These are phyloP conservation scores for Parasteatoda tepidariorum DNA, from an alignment of 1,140 invertebrate species.

Conservation along the genomic window DNA sequence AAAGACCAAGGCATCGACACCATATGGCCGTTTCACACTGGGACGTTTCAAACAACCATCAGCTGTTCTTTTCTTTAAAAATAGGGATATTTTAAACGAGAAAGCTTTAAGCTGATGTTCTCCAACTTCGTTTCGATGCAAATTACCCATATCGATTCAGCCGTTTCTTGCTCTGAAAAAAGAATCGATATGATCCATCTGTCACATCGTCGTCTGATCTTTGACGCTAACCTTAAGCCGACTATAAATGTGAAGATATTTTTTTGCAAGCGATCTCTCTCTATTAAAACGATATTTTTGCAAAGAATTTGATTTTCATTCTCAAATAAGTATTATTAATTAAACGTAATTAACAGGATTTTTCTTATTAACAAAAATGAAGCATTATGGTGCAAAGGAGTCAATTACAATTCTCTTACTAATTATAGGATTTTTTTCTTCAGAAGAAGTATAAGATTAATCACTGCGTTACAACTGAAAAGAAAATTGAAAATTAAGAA, in stretches of 20 bases:
- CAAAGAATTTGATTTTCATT: too few relatives aligned
- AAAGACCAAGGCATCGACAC: slow-evolving; percentile 31
- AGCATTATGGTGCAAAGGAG: too few relatives aligned
- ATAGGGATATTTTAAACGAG: slow-evolving; percentile 24
- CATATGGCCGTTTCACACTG: slow-evolving; percentile 36
- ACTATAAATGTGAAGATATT: background rate
- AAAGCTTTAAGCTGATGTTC: slow-evolving; percentile 37
- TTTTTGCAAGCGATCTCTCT: too few relatives aligned
- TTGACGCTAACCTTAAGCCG: background rate
- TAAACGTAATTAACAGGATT: too few relatives aligned
- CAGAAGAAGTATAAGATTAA: too few relatives aligned
- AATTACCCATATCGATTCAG: slow-evolving; percentile 41
- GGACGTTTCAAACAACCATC: background rate
- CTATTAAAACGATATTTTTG: too few relatives aligned
- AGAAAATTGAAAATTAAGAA: too few relatives aligned
- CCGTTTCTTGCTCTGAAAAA: slow-evolving; percentile 24
- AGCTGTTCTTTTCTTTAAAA: slow-evolving; percentile 13
- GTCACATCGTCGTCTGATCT: slow-evolving; percentile 19
- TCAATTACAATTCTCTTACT: too few relatives aligned
- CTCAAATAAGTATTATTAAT: too few relatives aligned
- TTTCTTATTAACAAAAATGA: too few relatives aligned
- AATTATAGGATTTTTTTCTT: too few relatives aligned
- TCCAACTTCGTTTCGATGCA: slow-evolving; percentile 46
- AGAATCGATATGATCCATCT: slow-evolving; percentile 32
- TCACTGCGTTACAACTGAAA: too few relatives aligned